Base-by-base conservation (phyloP, 1,140 invertebrate genomes). In the Solenopsis fugax region DNA sequence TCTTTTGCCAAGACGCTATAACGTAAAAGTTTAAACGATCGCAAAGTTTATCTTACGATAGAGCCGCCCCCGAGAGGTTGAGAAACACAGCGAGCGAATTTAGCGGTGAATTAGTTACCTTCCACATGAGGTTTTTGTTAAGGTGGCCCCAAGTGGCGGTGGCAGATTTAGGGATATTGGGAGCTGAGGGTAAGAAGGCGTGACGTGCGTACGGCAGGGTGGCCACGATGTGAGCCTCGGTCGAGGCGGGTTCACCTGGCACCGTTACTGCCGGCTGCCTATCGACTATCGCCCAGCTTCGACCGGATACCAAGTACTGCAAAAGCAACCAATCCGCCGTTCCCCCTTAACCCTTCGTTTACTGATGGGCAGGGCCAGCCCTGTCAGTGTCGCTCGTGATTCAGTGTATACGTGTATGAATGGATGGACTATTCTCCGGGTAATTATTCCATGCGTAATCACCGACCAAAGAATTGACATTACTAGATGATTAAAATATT, bases 61-160 rank as follows among this genome's bases (percentile, higher is more conserved):
- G 78, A 86, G 54, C 76, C 77, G 62, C 13, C 54, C 45, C 65
- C 69, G 62, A 60, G 75, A 37, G 7, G 21, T 41, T 60, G 69
- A 84, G 69, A 75, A 60, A 75, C 69, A 84, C 80, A 84, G 73
- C 82, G 90, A 89, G 58, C 67, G 82, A 89, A 69, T 56, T 69
- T 91, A 85, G 90, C 85, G 87, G 91, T 91, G 91, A 94, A 92
- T 95, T 96, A 96, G 96, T 96, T 96, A 96, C 96, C 96, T 96
- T 96, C 96, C 96, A 96, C 93, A 96, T 96, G 95, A 96, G 95
- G 95, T 96, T 96, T 96, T 96, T 96, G 95, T 96, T 96, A 95
- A 96, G 96, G 93, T 96, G 96, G 93, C 96, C 96, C 96, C 96
- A 96, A 94, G 96, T 96, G 93, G 96, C 95, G 84, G 94, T 96